Evolutionary conservation across 64 coral and sea anemone genomes (phyloP), one percentile per base, ranked within the genome.

Genomic region (Porites lutea): DNA sequence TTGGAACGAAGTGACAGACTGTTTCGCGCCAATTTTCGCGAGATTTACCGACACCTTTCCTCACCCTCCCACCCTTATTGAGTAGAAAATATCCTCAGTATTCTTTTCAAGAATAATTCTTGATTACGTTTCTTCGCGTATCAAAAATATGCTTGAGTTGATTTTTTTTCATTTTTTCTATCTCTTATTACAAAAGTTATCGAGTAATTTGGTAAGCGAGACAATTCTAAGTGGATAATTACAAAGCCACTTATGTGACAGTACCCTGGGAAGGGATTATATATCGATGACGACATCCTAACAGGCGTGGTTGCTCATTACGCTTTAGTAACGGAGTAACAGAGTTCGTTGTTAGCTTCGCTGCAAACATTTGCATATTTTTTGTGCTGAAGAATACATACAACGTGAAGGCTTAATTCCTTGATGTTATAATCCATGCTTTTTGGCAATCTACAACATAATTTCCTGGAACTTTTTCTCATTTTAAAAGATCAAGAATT

Each of bases 11-110:
- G 68, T 23, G 43, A 71, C 77, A 49, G 63, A 21, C 46, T 14
- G n/a, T 84, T 84, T 84, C 81, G 62, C 81, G 81, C 81, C 81
- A 84, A 84, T 51, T 66, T 19, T 59, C 18, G 43, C 37, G 59
- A 47, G 27, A 18, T n/a, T 66, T 1, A 37, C 27, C 27, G 27
- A 37, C 27, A 37, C 5, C 13, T 19, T 21, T 19, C 3, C 8
- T 19, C 8, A 13, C 18, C 46, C 6, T 52, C 81, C 27, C 48
- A 48, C 12, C 81, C 46, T 6, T 10, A 60, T 63, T 51, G 64
- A 65, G 81, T 68, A 13, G 27, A 84, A 76, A 70, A 22, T 23
- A 8, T 8, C n/a, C 13, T 18, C 13, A 8, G 1, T 15, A 13
- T 19, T 14, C 4, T 51, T 6, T 8, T 21, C 20, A 70, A 5